Evolutionary conservation across 2,797 vertebrate species (phyloP).

Genomic region (Xiphorhynchus erythropygius): DNA sequence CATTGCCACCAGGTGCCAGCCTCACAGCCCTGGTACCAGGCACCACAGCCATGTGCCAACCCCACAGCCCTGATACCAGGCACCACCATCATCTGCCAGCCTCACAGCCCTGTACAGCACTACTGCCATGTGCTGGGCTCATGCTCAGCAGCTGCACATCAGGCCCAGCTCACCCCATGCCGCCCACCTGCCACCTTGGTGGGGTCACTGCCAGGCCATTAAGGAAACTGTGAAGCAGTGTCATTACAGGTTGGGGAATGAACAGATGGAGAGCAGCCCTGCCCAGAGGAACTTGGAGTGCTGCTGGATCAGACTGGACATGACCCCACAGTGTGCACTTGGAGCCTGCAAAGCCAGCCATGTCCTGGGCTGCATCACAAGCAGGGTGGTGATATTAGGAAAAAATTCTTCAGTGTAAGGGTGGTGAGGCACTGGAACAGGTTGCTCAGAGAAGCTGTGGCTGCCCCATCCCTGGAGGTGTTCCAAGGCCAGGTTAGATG

Average conservation of each 20-base stretch:
- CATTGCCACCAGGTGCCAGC: not conserved
- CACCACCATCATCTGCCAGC: not conserved
- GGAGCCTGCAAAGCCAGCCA: rapidly evolving
- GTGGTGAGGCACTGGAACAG: not conserved
- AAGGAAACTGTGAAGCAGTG: not conserved
- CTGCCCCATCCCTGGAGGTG: not conserved
- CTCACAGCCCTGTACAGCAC: not conserved
- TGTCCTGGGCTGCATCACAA: not conserved
- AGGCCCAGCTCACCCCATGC: rapidly evolving
- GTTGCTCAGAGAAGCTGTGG: not conserved
- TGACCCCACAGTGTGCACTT: rapidly evolving
- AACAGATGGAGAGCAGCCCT: not conserved
- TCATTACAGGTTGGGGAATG: not conserved
- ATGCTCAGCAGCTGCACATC: not conserved
- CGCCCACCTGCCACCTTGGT: rapidly evolving
- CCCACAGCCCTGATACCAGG: too few relatives aligned
- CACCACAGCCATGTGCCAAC: too few relatives aligned
- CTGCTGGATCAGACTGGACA: not conserved
- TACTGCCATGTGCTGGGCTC: rapidly evolving
- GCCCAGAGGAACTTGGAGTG: not conserved
- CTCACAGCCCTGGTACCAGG: too few relatives aligned
- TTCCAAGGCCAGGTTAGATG: not conserved
- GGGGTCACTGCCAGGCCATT: rapidly evolving
- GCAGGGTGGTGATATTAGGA: not conserved
- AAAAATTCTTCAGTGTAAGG: not conserved